Percentiles rank a stretch among this genome's conserved stretches.
These are phyloP conservation scores for Lemur catta DNA, from an alignment of 2,797 vertebrate species.

Conservation along the genomic window DNA sequence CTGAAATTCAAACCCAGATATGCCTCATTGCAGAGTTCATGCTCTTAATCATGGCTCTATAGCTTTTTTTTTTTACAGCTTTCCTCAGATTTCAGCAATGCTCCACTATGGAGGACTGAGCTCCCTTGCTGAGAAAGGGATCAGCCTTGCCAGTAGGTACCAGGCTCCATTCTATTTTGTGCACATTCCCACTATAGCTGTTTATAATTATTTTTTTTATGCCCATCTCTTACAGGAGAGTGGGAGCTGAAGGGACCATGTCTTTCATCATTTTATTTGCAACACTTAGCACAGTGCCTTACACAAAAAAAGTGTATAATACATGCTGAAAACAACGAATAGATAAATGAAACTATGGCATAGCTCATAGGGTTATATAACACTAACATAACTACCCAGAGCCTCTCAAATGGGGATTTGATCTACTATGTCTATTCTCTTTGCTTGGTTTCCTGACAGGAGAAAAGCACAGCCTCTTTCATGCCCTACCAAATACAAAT, in stretches of 20 bases:
- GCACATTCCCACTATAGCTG: background rate
- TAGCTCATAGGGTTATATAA: background rate
- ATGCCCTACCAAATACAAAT: background rate
- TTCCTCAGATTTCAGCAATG: background rate
- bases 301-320: background rate
- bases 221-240: background rate
- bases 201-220: background rate
- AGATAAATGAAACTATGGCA: background rate
- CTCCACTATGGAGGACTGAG: background rate
- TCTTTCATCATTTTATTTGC: background rate
- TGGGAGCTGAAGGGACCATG: background rate
- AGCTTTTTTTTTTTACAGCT: background rate
- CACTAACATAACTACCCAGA: background rate
- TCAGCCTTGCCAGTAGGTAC: background rate
- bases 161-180: background rate
- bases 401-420: background rate
- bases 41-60: background rate
- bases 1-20: background rate
- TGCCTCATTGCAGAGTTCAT: background rate
- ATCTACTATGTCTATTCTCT: background rate
- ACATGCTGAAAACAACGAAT: background rate
- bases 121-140: background rate
- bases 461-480: background rate
- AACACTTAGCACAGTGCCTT: background rate
- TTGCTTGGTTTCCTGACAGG: background rate